These are phyloP conservation scores for Ophion ventricosus DNA, from an alignment of 2,888 invertebrate species.

Conservation along the genomic window DNA sequence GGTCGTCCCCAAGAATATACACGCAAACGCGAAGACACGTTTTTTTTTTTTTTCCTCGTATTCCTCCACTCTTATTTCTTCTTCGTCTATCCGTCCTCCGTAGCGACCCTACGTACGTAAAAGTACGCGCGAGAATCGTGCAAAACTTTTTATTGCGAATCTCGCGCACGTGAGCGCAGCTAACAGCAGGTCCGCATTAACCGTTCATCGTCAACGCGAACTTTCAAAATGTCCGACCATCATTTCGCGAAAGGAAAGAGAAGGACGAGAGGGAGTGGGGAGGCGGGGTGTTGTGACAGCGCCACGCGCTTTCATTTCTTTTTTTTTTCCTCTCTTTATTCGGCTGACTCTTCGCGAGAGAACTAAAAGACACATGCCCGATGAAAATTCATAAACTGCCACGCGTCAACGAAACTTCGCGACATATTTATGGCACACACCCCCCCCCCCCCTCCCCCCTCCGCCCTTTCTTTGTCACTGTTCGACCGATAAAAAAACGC, in stretches of 20 bases:
- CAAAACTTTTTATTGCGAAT: neutral
- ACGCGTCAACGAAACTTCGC: too few species aligned
- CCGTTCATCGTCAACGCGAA: neutral
- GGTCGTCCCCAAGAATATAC: constrained; percentile 17
- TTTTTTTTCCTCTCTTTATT: constrained; percentile 2
- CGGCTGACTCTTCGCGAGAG: neutral
- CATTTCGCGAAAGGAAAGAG: neutral
- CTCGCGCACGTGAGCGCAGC: constrained; percentile 12
- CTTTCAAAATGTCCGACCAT: constrained; percentile 43
- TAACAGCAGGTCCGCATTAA: neutral
- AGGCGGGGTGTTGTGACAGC: constrained; percentile 42
- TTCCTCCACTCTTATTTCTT: too few species aligned
- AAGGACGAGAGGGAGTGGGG: neutral
- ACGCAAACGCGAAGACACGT: neutral
- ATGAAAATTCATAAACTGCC: neutral
- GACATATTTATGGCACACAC: too few species aligned
- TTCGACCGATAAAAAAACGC: neutral
- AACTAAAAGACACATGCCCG: neutral
- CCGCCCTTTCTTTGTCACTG: neutral
- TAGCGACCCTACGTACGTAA: neutral
- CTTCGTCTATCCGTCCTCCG: neutral
- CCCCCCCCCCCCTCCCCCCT: neutral
- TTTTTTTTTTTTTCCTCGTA: neutral
- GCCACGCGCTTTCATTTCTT: constrained; percentile 33
- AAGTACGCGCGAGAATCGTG: neutral